phyloP scores from a whole-genome alignment of 2,888 invertebrate species.

The Dexiosoma caninum region DNA sequence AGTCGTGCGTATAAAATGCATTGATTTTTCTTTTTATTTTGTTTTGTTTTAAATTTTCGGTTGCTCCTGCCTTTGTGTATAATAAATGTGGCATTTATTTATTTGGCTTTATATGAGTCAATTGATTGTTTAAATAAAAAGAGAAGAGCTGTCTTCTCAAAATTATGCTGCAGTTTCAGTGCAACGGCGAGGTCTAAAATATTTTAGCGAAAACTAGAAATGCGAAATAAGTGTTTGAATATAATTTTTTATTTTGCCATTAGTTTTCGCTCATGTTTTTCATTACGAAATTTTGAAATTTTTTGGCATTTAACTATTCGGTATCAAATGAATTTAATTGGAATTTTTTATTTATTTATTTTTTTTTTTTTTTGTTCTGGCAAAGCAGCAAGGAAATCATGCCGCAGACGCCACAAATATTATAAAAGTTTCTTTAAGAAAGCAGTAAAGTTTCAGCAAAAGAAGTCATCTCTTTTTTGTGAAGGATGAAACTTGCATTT shows the following conservation, averaged over 20 bases:
- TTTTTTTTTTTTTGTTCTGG: too few species aligned
- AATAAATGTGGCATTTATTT: not conserved
- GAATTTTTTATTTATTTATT: not conserved
- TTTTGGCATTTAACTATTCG: too few species aligned
- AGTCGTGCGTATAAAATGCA: conserved; percentile 8
- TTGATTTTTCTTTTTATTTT: not conserved
- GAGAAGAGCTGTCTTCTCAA: too few species aligned
- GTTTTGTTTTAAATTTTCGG: not conserved
- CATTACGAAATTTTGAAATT: too few species aligned
- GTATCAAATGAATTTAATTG: not conserved
- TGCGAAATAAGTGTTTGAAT: too few species aligned
- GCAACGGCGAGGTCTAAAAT: too few species aligned
- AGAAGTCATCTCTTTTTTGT: not conserved
- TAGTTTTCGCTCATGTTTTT: too few species aligned
- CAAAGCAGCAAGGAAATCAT: not conserved
- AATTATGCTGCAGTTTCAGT: too few species aligned
- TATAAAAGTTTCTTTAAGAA: conserved; percentile 13
- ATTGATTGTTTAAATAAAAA: conserved; percentile 36
- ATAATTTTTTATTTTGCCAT: too few species aligned
- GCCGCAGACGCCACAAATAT: not conserved
- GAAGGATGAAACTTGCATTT: conserved; percentile 4
- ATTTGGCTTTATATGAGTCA: not conserved
- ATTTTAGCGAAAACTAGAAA: too few species aligned
- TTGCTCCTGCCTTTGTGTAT: not conserved
- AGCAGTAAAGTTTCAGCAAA: conserved; percentile 16